Conservation (phyloP, 1,140 invertebrate genomes). For the Zeugodacus cucurbitae region DNA sequence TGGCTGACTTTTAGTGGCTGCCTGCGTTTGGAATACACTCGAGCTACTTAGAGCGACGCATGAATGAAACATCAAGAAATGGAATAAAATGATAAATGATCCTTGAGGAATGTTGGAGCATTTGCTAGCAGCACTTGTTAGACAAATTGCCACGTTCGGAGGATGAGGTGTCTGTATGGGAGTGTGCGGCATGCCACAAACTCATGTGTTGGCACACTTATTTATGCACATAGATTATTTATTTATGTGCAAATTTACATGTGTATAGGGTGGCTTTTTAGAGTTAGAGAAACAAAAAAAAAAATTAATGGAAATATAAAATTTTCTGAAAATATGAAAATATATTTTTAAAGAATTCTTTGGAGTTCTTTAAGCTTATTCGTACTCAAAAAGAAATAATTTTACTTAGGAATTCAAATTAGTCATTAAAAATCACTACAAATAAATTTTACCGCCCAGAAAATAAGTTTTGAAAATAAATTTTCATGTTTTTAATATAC, state of each 20-base stretch:
- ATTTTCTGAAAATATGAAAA: too few species aligned
- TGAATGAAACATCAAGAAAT: slow-evolving; percentile 35
- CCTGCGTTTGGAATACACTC: neutral
- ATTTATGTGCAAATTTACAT: neutral
- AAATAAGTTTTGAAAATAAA: too few species aligned
- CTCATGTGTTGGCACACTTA: neutral
- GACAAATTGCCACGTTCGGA: neutral
- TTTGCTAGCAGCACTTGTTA: neutral
- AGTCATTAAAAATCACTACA: too few species aligned
- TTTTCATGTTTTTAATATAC: too few species aligned
- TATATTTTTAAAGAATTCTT: too few species aligned
- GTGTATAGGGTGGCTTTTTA: neutral
- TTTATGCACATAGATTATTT: neutral
- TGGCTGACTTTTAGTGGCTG: neutral
- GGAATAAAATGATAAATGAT: slow-evolving; percentile 39
- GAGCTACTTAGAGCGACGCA: slow-evolving; percentile 2
- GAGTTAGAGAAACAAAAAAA: neutral
- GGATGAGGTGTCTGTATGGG: neutral
- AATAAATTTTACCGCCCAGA: too few species aligned
- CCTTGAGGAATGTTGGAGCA: slow-evolving; percentile 21
- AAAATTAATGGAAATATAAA: too few species aligned
- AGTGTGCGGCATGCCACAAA: neutral
- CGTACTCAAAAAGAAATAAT: too few species aligned
- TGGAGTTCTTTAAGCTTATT: too few species aligned
- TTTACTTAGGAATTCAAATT: too few species aligned